Evolutionary conservation across 2,797 vertebrate genomes (phyloP).

Genomic region (Vespertilio murinus): DNA sequence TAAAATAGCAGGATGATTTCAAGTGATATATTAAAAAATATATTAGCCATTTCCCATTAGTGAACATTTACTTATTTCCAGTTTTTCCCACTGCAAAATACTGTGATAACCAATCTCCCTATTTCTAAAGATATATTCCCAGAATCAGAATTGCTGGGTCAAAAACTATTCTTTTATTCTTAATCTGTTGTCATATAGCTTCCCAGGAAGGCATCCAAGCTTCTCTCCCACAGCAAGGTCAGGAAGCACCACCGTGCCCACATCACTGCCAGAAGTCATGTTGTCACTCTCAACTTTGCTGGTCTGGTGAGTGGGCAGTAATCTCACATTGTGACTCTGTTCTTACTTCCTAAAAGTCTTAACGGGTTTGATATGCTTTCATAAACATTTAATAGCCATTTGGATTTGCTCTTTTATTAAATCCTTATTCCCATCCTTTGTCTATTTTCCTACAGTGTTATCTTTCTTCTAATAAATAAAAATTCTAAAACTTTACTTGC

Average conservation of each 20-base stretch:
- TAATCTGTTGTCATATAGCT: neutral
- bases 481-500: neutral
- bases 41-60: neutral
- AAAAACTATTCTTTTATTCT: neutral
- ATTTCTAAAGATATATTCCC: neutral
- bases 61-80: neutral
- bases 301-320: neutral
- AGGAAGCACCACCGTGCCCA: neutral
- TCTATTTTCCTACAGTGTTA: neutral
- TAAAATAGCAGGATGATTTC: neutral
- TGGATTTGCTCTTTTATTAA: neutral
- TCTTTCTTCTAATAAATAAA: neutral
- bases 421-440: neutral
- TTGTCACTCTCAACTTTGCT: neutral
- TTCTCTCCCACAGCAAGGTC: neutral
- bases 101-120: neutral
- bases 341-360: neutral
- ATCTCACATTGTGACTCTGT: neutral
- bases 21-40: neutral
- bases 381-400: neutral
- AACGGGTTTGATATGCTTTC: neutral
- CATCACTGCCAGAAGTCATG: neutral
- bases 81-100: neutral
- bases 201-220: neutral
- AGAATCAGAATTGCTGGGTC: neutral